phyloP scores from a whole-genome alignment of 1,140 invertebrate genomes.

The Drosophila yakuba region DNA sequence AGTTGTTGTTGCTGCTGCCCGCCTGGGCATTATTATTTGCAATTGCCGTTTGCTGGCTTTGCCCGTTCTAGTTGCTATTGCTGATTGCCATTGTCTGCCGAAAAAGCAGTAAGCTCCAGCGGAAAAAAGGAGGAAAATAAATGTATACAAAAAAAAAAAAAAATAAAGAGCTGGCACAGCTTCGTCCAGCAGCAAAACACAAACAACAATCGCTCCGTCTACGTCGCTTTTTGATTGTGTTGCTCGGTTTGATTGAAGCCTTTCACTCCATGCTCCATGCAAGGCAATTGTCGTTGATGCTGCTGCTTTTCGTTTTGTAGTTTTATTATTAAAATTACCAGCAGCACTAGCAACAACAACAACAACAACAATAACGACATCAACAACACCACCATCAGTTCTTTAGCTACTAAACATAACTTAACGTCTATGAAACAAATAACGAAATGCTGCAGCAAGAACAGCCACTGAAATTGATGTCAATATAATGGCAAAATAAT shows the following conservation, averaged over 20 bases:
- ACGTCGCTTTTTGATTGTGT: constrained; percentile 78
- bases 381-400: constrained; percentile 62
- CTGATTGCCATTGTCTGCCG: constrained; percentile 82
- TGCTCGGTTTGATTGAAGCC: constrained; percentile 83
- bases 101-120: constrained; percentile 67
- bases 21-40: constrained; percentile 81
- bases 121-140: constrained; percentile 59
- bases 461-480: constrained; percentile 70
- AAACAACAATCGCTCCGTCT: constrained; percentile 72
- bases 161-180: constrained; percentile 62
- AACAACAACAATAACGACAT: constrained; percentile 7
- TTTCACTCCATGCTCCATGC: constrained; percentile 84
- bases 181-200: constrained; percentile 65
- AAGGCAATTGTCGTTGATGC: constrained; percentile 80
- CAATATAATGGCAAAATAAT: constrained; percentile 82
- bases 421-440: constrained; percentile 82
- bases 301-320: constrained; percentile 72
- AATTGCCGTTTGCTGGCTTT: constrained; percentile 73
- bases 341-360: constrained; percentile 34
- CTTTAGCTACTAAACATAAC: constrained; percentile 80
- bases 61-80: constrained; percentile 80
- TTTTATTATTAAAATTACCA: constrained; percentile 82
- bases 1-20: constrained; percentile 49
- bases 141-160: constrained; percentile 48
- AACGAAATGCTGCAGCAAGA: constrained; percentile 67